A percentile compares a stretch with the other conserved stretches of the same genome.
These are phyloP conservation scores for Nephrotoma appendiculata DNA, from an alignment of 2,888 invertebrate species.

Conservation along the genomic window DNA sequence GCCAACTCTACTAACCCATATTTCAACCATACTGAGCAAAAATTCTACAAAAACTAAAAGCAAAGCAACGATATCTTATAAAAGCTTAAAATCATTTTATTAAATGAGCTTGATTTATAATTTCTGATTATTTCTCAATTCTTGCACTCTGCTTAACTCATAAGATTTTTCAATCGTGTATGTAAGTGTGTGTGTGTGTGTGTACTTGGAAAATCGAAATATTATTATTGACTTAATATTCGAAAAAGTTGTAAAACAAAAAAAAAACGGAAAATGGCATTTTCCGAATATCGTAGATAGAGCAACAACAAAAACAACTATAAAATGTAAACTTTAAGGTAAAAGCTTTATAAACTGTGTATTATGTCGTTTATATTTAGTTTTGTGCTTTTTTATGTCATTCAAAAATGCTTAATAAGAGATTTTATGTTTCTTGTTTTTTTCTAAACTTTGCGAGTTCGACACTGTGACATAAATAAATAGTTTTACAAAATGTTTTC, in stretches of 20 bases:
- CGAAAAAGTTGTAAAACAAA: not conserved
- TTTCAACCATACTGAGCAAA: not conserved
- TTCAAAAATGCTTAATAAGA: not conserved
- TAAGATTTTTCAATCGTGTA: not conserved
- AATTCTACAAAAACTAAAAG: not conserved
- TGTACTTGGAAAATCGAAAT: not conserved
- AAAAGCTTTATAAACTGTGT: not conserved
- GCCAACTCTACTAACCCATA: not conserved
- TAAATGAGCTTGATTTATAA: not conserved
- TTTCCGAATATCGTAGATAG: not conserved
- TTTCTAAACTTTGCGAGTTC: not conserved
- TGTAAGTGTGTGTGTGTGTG: not conserved
- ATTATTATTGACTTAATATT: not conserved
- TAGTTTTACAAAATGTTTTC: not conserved
- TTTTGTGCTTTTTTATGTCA: not conserved
- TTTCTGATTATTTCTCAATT: not conserved
- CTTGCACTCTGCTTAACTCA: not conserved
- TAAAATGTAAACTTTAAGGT: not conserved
- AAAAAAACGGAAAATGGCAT: not conserved
- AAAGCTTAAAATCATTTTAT: not conserved
- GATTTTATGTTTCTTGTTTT: not conserved
- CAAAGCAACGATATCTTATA: not conserved
- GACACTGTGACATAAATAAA: not conserved
- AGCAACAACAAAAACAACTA: not conserved
- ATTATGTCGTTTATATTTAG: not conserved